Base-by-base conservation (phyloP, 2,797 vertebrate genomes). In the Prionace glauca region DNA sequence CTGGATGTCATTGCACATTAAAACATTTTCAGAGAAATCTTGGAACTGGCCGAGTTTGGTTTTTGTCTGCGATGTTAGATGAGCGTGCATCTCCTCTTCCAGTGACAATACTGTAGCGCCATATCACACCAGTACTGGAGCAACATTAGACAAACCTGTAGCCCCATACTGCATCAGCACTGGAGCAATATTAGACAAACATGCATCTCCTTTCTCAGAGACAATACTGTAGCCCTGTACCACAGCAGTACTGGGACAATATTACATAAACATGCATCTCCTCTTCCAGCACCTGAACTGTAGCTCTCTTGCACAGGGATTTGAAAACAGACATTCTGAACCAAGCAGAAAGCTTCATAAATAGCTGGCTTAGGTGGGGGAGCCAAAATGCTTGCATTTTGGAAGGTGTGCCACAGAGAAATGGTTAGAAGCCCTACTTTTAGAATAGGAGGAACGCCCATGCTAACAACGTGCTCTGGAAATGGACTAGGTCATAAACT, bases 1-100 rank as follows among this genome's bases (percentile, higher is more conserved):
- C 60, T 74, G 45, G 93, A 56, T 77, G 93, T 56, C 93, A 77
- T n/a, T 74, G 69, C 90, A 92, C 65, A 69, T 41, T 84, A 71
- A 45, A 71, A 41, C 92, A 71, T 94, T 69, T 69, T 45, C 71
- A 95, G 41, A 95, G 67, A 65, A 60, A 41, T 69, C 41, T 74
- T 41, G 32, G 71, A 56, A 77, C 71, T 77, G 71, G 26, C 93
- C 41, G 50, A 29, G 24, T 29, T 95, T 20, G 45, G 16, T 29
- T 77, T 67, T 20, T 41, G 67, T 92, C 20, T 92, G 65, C 62
- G 24, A 8, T 92, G 65, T 24, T 69, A 11, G 65, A 62, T 62
- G 11, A 77, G 29, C 74, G n/a, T 77, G 74, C 11, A 60, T 14
- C 26, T 29, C 56, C 29, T 90, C 86, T 60, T 56, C 14, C 56